phyloP scores from a whole-genome alignment of 2,797 vertebrate genomes.

The Vireo griseus region DNA sequence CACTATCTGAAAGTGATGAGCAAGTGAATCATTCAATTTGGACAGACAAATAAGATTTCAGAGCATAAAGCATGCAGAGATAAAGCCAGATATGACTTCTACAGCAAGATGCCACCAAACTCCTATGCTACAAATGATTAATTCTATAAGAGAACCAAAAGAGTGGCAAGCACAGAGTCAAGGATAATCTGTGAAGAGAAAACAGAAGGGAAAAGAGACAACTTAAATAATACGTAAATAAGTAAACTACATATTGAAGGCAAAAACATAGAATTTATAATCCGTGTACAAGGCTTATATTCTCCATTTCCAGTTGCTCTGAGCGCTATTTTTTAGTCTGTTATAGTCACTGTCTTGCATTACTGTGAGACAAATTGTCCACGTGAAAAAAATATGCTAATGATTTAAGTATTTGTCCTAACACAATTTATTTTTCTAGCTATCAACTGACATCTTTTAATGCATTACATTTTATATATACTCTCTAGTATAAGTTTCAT shows the following conservation, averaged over 20 bases:
- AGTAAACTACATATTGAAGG: not conserved
- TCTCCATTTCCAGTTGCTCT: not conserved
- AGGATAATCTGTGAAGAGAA: not conserved
- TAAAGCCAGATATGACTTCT: not conserved
- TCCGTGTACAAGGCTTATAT: not conserved
- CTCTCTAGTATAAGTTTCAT: not conserved
- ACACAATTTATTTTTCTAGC: not conserved
- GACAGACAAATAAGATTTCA: not conserved
- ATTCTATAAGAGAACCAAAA: not conserved
- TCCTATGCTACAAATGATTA: not conserved
- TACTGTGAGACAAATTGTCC: not conserved
- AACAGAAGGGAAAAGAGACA: not conserved
- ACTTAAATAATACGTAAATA: not conserved
- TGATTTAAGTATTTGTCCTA: not conserved
- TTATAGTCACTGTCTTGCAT: not conserved
- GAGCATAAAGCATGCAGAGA: not conserved
- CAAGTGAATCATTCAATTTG: not conserved
- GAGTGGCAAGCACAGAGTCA: not conserved
- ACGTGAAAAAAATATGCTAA: rapidly evolving
- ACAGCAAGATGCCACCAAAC: not conserved
- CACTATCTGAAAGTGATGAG: not conserved
- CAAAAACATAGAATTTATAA: not conserved
- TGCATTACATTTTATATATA: not conserved
- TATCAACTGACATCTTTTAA: not conserved
- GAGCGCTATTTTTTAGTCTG: not conserved